Base-by-base conservation (phyloP, 2,888 invertebrate species). In the Octodonta nipae region DNA sequence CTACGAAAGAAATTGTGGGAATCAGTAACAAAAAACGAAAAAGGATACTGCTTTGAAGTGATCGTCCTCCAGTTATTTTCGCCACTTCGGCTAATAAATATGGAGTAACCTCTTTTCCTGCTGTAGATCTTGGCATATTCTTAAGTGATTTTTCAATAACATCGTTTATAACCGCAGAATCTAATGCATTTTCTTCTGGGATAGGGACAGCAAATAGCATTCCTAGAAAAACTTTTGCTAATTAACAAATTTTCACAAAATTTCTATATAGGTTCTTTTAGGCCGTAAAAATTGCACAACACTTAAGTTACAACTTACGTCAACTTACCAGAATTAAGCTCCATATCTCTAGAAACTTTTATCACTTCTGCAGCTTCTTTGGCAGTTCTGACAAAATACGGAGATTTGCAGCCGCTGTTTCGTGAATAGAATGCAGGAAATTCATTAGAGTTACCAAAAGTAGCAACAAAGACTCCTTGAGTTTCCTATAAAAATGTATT, bases 351-450 rank as follows among this genome's bases (percentile, higher is more conserved):
- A 35, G 48, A 49, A 6, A 68, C 58, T 26, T 63, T 62, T 16
- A 92, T 65, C 28, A 89, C 56, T n/a, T 59, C 50, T 1, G 93
- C 92, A 1, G 87, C 89, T 32, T 82, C 73, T 4, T 46, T 33
- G 0, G 80, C 64, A 33, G 65, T 64, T 0, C 61, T 40, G 1
- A 85, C 72, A 46, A 71, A 72, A 51, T 83, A 78, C 0, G 88
- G 86, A 0, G 84, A 76, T 34, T 63, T 64, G 42, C 64, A 69
- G 1, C 80, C 82, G 44, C 92, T 92, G 35, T 70, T 66, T 3
- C 71, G 63, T 1, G 84, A 81, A 63, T 92, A 98, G 65, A 98
- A 98, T 24, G 92, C 89, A 1, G 98, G 98, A 61, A 98, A 98
- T 8, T 75, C 71, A 14, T 63, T 62, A 0, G 68, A 60, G n/a